These are phyloP conservation scores for Montifringilla adamsi DNA, from an alignment of 2,113 vertebrate species.

Conservation along the genomic window DNA sequence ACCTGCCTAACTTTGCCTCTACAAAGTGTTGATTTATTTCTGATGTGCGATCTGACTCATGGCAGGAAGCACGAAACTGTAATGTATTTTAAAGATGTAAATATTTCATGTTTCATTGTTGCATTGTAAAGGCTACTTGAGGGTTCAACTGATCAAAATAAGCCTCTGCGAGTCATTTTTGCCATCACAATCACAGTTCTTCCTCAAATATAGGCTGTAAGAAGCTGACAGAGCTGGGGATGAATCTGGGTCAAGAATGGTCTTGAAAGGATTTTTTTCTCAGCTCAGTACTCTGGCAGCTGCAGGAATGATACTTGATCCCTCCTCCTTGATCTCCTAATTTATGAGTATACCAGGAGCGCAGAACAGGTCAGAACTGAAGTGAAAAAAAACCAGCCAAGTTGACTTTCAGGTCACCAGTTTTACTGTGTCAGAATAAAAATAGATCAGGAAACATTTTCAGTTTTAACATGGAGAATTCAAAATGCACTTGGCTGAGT, in stretches of 20 bases:
- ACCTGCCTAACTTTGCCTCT: not conserved
- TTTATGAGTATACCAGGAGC: not conserved
- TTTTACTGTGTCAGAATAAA: not conserved
- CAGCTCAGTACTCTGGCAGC: not conserved
- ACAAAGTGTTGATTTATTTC: not conserved
- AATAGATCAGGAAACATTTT: constrained; percentile 12
- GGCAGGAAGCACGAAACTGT: not conserved
- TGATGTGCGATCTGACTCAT: not conserved
- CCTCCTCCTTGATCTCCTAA: not conserved
- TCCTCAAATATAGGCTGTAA: not conserved
- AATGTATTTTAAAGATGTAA: not conserved
- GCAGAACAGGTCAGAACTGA: not conserved
- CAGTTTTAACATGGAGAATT: constrained; percentile 2
- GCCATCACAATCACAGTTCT: not conserved
- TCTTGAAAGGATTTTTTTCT: not conserved
- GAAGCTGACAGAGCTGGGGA: not conserved
- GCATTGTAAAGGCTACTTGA: not conserved
- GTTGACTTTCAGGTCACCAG: not conserved
- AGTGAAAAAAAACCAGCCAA: not conserved
- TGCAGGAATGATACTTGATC: not conserved
- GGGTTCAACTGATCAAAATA: not conserved
- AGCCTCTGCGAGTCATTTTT: not conserved
- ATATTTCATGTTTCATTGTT: not conserved
- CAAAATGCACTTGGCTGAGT: not conserved
- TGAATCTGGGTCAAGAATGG: not conserved